These are phyloP conservation scores for Clivina fossor DNA, from an alignment of 2,888 invertebrate species.

Conservation along the genomic window DNA sequence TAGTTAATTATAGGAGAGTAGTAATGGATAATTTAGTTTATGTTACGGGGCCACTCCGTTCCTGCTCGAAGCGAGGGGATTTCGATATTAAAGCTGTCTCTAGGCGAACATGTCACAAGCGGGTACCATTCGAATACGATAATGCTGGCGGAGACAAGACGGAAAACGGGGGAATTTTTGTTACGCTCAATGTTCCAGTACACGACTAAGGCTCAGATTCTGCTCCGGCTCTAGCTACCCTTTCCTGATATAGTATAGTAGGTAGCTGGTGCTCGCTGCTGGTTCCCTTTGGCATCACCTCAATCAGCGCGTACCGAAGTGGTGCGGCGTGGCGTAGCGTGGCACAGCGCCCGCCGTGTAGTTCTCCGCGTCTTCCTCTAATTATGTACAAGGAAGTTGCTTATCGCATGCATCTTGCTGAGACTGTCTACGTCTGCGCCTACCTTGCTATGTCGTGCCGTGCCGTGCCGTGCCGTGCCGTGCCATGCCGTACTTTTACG, in stretches of 20 bases:
- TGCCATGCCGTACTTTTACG: no score
- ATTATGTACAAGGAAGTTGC: slow-evolving; percentile 28
- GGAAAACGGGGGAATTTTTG: neutral
- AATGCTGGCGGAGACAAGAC: neutral
- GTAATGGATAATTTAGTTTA: no score
- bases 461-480: no score
- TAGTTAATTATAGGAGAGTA: no score
- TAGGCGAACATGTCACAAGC: slow-evolving; percentile 1
- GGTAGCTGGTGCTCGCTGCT: no score
- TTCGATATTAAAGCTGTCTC: slow-evolving; percentile 7
- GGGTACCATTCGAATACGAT: neutral
- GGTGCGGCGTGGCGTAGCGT: no score
- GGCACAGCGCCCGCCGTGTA: neutral
- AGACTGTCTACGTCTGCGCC: slow-evolving; percentile 16
- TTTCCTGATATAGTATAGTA: no score
- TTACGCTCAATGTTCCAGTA: neutral
- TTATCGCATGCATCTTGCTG: slow-evolving; percentile 29
- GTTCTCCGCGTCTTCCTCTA: slow-evolving; percentile 12
- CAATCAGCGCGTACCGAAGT: neutral
- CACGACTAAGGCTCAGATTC: neutral
- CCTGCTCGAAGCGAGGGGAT: no score
- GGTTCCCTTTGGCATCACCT: neutral
- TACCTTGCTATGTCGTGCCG: no score
- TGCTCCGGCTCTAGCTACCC: no score
- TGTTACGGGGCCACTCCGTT: no score